Conservation (phyloP, 2,888 invertebrate genomes). For the Brachycybe producta region DNA sequence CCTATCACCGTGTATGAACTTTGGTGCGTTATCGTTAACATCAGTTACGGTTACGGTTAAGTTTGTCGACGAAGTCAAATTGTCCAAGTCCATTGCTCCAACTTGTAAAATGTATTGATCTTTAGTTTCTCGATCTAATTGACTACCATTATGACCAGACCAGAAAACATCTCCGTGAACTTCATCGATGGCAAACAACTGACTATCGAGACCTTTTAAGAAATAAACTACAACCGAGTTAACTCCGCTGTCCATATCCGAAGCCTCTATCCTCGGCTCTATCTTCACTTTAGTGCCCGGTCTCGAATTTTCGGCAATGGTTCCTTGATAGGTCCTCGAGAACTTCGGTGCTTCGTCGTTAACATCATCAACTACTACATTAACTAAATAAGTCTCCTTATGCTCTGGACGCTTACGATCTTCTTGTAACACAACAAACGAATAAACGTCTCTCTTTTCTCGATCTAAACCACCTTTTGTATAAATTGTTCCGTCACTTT, state of each 20-base stretch:
- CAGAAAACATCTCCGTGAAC: constrained; percentile 23
- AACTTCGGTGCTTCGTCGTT: constrained; percentile 28
- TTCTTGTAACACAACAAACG: constrained; percentile 27
- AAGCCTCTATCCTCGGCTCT: constrained; percentile 50
- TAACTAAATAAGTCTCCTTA: constrained; percentile 27
- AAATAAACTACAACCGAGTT: constrained; percentile 47
- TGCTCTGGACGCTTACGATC: constrained; percentile 23
- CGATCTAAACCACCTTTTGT: constrained; percentile 26
- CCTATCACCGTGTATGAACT: constrained; percentile 26
- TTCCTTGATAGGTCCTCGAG: constrained; percentile 24
- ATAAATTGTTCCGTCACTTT: constrained; percentile 22
- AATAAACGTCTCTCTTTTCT: constrained; percentile 26
- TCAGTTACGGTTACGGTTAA: constrained; percentile 58
- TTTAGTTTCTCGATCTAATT: constrained; percentile 27
- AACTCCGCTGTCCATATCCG: constrained; percentile 39
- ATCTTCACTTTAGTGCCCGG: constrained; percentile 26
- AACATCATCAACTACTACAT: constrained; percentile 27
- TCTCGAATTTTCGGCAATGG: constrained; percentile 26
- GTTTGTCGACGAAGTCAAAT: constrained; percentile 57
- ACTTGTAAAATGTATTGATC: constrained; percentile 22
- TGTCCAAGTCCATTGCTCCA: constrained; percentile 36
- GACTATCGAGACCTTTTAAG: constrained; percentile 59
- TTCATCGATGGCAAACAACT: constrained; percentile 55
- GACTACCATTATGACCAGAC: constrained; percentile 19
- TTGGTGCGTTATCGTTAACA: constrained; percentile 57